Percentiles rank a stretch among this genome's conserved stretches.
Conservation (phyloP, 1,140 invertebrate genomes). For the Drosophila punjabiensis region DNA sequence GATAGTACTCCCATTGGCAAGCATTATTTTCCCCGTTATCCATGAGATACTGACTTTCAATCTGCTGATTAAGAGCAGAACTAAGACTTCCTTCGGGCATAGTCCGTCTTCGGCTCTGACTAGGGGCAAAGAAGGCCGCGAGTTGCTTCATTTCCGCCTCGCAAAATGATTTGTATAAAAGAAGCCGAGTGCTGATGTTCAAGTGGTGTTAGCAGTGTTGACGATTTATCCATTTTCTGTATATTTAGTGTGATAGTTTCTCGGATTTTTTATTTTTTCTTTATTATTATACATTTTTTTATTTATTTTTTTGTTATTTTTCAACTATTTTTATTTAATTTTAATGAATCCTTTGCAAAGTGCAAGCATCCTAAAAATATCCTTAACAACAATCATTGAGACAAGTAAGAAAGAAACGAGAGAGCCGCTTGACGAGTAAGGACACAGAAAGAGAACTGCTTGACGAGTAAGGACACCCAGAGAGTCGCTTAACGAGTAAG, state of each 20-base stretch:
- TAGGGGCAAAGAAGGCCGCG: constrained; percentile 47
- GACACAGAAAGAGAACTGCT: too few species aligned
- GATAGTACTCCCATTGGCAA: neutral
- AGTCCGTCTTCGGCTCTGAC: neutral
- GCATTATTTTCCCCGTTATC: neutral
- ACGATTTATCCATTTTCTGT: neutral
- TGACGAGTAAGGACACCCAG: too few species aligned
- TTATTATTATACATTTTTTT: too few species aligned
- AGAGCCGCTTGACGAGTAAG: neutral
- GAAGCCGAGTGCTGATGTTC: constrained; percentile 51
- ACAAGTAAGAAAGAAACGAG: neutral
- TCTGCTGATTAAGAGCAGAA: constrained; percentile 12
- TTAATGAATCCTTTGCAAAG: neutral
- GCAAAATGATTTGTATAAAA: constrained; percentile 81
- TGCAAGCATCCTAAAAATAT: too few species aligned
- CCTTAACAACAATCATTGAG: neutral
- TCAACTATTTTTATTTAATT: neutral
- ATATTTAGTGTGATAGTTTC: neutral
- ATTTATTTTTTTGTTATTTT: neutral
- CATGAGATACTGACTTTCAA: constrained; percentile 4
- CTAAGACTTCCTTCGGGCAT: neutral
- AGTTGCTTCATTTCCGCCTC: constrained; percentile 77
- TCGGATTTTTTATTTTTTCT: neutral
- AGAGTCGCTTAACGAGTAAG: too few species aligned
- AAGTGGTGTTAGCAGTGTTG: constrained; percentile 43